Evolutionary conservation across 2,797 vertebrate species (phyloP), one percentile per base, ranked within the genome.

Genomic region (Sebastes vulpes): DNA sequence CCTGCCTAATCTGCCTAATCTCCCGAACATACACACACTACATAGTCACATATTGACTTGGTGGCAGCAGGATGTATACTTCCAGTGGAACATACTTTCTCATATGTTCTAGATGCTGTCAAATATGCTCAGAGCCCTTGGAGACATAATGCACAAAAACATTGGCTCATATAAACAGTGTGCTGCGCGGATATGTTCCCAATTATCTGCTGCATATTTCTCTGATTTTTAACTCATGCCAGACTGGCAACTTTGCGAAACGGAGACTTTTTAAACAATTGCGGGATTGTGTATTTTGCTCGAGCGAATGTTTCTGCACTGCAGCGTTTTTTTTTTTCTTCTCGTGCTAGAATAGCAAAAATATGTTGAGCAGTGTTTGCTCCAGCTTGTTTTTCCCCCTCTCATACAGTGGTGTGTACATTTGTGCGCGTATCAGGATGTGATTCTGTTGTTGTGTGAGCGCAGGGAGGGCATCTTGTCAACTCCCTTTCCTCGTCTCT

Each of bases 171-270:
- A 81, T 93, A 94, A 94, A 95, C 94, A 92, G 53, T 69, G 80
- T 50, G 78, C 82, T 68, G 67, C 77, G 86, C 20, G 79, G 83
- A 90, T 84, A 92, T 94, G 93, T 82, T 94, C 89, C 82, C 88
- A 92, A 94, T 95, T 94, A 95, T 91, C 90, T 88, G 73, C 81
- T 75, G 89, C 90, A 90, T 91, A 88, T 85, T 92, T 90, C 77
- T 89, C 87, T 91, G 90, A 93, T 94, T 94, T 90, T 82, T 89
- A 93, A 94, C 84, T 90, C 77, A 65, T 84, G 82, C 83, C 92
- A 93, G 90, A 90, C 90, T 80, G 91, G 82, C 86, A 90, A 93
- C 91, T 87, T 76, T 85, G 81, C 84, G 82, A 86, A 84, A 88
- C 5, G 4, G 69, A 74, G 70, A 72, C 75, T 87, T 86, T 54